Percentiles rank a stretch among this genome's conserved stretches.
Evolutionary conservation across 2,888 invertebrate species (phyloP).

Genomic region (Zootermopsis nevadensis): DNA sequence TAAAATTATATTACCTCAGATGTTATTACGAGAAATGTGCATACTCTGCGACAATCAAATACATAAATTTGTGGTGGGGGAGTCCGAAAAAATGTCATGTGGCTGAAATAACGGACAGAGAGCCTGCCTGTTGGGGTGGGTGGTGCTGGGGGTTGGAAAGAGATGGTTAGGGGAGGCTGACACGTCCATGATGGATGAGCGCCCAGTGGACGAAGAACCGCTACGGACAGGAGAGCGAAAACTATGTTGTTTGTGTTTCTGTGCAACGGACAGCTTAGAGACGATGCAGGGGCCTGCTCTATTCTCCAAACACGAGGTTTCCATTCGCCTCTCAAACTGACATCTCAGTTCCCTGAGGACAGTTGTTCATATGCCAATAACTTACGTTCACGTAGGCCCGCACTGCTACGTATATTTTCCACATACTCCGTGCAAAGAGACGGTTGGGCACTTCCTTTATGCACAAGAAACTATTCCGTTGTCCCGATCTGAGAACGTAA

Average conservation of each 20-base stretch:
- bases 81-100: conserved; percentile 45
- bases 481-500: background rate
- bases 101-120: conserved; percentile 32
- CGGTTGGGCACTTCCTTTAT: background rate
- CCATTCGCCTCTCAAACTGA: conserved; percentile 37
- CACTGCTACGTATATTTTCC: background rate
- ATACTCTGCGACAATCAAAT: background rate
- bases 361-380: conserved; percentile 28
- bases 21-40: background rate
- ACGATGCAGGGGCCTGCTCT: conserved; percentile 22
- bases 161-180: conserved; percentile 45
- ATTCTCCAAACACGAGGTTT: conserved; percentile 39
- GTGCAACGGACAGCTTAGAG: conserved; percentile 44
- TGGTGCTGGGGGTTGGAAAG: conserved; percentile 27
- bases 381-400: background rate
- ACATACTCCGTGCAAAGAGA: background rate
- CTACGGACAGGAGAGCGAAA: conserved; percentile 41
- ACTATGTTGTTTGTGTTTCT: conserved; percentile 51
- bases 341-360: conserved; percentile 29
- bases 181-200: conserved; percentile 52
- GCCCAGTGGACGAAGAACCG: conserved; percentile 36
- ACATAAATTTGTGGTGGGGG: background rate
- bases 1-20: no score
- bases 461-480: background rate
- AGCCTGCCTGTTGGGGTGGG: conserved; percentile 24